Percentiles rank a stretch among this genome's conserved stretches.
Evolutionary conservation across 2,888 invertebrate species (phyloP).

Genomic region (Eristalis arbustorum): DNA sequence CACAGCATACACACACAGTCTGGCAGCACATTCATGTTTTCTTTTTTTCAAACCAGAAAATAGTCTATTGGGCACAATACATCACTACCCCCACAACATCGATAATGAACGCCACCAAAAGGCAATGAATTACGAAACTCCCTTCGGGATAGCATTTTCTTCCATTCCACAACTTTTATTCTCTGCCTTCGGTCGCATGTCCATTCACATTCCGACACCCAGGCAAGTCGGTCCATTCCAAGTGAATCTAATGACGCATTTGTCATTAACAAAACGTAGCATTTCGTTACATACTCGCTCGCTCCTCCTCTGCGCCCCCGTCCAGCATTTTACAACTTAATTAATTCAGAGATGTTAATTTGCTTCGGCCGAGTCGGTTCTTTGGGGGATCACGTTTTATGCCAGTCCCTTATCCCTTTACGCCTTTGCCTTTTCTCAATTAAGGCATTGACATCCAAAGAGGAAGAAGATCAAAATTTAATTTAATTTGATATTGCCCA

Average conservation of each 20-base stretch:
- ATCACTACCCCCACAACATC: neutral
- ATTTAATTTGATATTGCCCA: slow-evolving; percentile 14
- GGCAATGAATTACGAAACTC: neutral
- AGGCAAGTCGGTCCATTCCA: neutral
- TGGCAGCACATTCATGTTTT: neutral
- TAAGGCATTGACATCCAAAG: slow-evolving; percentile 24
- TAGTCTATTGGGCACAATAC: neutral
- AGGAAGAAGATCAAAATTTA: slow-evolving; percentile 33
- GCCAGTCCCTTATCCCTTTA: slow-evolving; percentile 30
- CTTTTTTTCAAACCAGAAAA: neutral
- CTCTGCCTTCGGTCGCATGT: neutral
- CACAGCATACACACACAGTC: too few relatives aligned
- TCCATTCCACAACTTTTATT: neutral
- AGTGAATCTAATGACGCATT: slow-evolving; percentile 9
- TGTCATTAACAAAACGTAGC: slow-evolving; percentile 11
- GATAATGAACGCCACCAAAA: neutral
- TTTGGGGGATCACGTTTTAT: slow-evolving; percentile 44
- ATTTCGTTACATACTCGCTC: neutral
- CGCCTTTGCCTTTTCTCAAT: slow-evolving; percentile 14
- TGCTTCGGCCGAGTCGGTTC: slow-evolving; percentile 18
- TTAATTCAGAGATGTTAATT: slow-evolving; percentile 47
- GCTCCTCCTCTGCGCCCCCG: neutral
- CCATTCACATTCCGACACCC: neutral
- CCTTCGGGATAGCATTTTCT: neutral
- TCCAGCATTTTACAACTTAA: slow-evolving; percentile 31